Conservation (phyloP, 2,888 invertebrate genomes). For the Mactromeris polynyma region DNA sequence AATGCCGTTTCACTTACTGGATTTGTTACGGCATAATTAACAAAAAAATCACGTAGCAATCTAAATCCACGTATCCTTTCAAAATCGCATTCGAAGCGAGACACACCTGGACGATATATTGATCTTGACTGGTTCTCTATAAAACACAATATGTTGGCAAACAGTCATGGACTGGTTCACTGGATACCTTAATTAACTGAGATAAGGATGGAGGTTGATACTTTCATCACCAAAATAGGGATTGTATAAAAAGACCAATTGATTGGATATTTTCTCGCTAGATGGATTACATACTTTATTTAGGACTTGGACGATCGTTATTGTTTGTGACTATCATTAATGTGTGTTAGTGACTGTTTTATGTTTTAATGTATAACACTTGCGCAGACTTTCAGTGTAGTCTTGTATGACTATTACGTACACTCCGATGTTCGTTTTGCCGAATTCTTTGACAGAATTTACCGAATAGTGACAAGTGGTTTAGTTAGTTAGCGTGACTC, state of each 20-base stretch:
- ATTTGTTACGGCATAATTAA: neutral
- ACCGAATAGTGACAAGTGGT: neutral
- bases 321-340: neutral
- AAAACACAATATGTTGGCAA: neutral
- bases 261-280: neutral
- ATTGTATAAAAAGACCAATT: neutral
- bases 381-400: neutral
- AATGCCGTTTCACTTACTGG: neutral
- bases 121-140: neutral
- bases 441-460: neutral
- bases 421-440: neutral
- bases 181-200: conserved; percentile 8
- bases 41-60: too few species aligned
- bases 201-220: neutral
- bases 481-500: neutral
- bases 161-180: neutral
- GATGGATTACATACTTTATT: neutral
- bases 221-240: neutral
- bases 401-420: neutral
- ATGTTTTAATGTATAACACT: neutral
- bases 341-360: neutral
- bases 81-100: neutral
- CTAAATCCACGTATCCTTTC: neutral
- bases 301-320: neutral
- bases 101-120: conserved; percentile 14